Evolutionary conservation across 2,113 vertebrate genomes (phyloP), one percentile per base, ranked within the genome.

Genomic region (Hyaena hyaena): DNA sequence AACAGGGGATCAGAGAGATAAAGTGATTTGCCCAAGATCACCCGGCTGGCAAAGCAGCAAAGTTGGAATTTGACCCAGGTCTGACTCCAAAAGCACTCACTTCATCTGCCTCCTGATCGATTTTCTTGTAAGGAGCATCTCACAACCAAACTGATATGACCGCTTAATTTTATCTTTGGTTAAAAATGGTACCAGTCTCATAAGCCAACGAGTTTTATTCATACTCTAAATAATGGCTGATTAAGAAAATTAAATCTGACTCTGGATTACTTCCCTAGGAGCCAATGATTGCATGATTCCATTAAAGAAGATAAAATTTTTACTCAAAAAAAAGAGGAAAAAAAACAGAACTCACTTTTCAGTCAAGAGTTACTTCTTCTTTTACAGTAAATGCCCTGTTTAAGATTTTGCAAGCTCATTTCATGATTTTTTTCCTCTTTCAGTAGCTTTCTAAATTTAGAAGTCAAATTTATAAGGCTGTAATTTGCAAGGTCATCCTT

Each of bases 391-490:
- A 90, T 82, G 74, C 23, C 50, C 92, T 90, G 90, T 76, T 81
- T 90, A 77, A 95, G 95, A 90, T 95, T 92, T 97, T 96, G 87
- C 92, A 97, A 96, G 80, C 80, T 97, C 53, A 88, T 88, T 92
- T 93, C 43, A 58, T 73, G 55, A 61, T 26, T 79, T 85, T 95
- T 65, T 61, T 48, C 35, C 71, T 77, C 50, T 96, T 97, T 97
- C 71, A 71, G 76, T 96, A 79, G 81, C 83, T 96, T 97, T 95
- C 96, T 31, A 97, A 96, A 97, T 97, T 90, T 97, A 97, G 94
- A 97, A 96, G 90, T 96, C 90, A 79, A 76, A 81, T 96, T 95
- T 95, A 94, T 95, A 96, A 90, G 33, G 7, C 58, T 96, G 4
- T 94, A 88, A 97, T 97, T 92, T 97, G 93, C 96, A 92, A 97